These are phyloP conservation scores for Halcyon smyrnensis DNA, from an alignment of 2,797 vertebrate species.

Conservation along the genomic window DNA sequence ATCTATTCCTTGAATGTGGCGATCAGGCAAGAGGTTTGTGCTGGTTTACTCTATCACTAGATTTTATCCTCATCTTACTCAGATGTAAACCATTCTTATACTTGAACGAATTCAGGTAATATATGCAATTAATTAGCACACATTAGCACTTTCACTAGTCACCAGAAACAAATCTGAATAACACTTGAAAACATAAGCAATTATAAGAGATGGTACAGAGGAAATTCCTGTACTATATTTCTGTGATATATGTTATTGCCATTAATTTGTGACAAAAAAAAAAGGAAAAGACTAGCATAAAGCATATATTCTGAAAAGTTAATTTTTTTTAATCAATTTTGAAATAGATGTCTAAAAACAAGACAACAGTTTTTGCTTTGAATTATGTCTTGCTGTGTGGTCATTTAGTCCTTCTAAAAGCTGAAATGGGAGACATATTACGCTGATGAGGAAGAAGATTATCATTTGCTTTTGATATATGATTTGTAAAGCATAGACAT, in stretches of 20 bases:
- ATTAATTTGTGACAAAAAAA: not conserved
- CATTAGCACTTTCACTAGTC: not conserved
- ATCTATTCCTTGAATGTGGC: not conserved
- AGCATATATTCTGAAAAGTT: not conserved
- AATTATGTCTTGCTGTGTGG: not conserved
- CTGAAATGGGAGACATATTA: not conserved
- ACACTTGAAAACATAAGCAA: not conserved
- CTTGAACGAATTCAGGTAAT: not conserved
- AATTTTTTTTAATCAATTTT: not conserved
- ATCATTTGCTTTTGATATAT: not conserved
- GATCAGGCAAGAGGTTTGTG: rapidly evolving
- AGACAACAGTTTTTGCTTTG: not conserved
- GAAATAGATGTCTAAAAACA: not conserved
- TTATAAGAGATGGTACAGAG: not conserved
- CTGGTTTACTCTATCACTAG: not conserved
- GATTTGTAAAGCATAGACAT: not conserved
- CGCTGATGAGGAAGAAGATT: not conserved
- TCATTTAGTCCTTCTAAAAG: not conserved
- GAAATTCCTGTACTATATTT: not conserved
- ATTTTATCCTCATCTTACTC: not conserved
- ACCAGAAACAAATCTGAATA: not conserved
- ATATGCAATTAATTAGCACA: not conserved
- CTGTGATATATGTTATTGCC: not conserved
- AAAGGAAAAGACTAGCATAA: not conserved
- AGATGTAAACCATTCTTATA: not conserved